phyloP scores from a whole-genome alignment of 2,113 vertebrate genomes.

The Solea senegalensis region DNA sequence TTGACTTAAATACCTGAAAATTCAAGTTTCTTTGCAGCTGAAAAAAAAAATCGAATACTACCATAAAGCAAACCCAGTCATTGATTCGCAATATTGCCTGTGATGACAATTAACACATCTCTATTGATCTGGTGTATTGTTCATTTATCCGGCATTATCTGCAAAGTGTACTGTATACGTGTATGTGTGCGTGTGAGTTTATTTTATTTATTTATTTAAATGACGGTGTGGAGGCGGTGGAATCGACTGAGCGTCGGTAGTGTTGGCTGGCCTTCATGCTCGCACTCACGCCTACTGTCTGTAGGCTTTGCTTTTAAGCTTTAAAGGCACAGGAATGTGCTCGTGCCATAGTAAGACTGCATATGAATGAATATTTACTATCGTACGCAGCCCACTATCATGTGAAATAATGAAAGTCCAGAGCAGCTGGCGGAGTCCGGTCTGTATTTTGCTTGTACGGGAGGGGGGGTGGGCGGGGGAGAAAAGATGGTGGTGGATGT shows the following conservation, averaged over 20 bases:
- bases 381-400: slow-evolving; percentile 38
- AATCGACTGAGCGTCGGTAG: slow-evolving; percentile 19
- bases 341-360: slow-evolving; percentile 44
- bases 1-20: slow-evolving; percentile 23
- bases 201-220: background rate
- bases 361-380: slow-evolving; percentile 66
- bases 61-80: slow-evolving; percentile 6
- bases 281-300: slow-evolving; percentile 64
- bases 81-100: slow-evolving; percentile 30
- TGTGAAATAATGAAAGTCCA: slow-evolving; percentile 52
- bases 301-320: slow-evolving; percentile 54
- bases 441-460: slow-evolving; percentile 30
- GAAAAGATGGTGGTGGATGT: slow-evolving; percentile 16
- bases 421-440: slow-evolving; percentile 41
- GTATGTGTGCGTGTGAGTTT: background rate
- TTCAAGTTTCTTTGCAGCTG: slow-evolving; percentile 8
- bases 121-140: slow-evolving; percentile 19
- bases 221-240: background rate
- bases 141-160: slow-evolving; percentile 1
- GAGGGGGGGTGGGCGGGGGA: background rate
- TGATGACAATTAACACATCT: slow-evolving; percentile 22
- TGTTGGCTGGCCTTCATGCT: slow-evolving; percentile 37
- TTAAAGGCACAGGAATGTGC: slow-evolving; percentile 35
- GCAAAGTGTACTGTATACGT: background rate
- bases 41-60: slow-evolving; percentile 28